Conservation (phyloP, 2,113 vertebrate genomes). For the Lycaon pictus region DNA sequence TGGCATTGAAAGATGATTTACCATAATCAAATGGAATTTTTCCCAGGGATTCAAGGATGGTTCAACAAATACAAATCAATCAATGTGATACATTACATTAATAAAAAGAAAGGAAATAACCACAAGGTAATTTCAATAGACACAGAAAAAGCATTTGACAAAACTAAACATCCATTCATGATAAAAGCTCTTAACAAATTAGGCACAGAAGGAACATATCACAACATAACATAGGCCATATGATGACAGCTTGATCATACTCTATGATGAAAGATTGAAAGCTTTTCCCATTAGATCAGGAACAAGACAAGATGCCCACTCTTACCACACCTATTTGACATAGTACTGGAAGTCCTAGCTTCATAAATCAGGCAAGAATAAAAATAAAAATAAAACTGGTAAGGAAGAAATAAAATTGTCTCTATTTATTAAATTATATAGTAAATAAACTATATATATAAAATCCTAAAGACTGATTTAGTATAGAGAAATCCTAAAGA, state of each 20-base stretch:
- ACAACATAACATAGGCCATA: not conserved
- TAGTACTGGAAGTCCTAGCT: not conserved
- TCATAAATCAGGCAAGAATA: not conserved
- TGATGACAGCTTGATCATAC: not conserved
- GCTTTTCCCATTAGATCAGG: not conserved
- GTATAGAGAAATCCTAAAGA: not conserved
- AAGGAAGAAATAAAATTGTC: not conserved
- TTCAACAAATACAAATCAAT: not conserved
- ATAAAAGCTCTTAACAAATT: not conserved
- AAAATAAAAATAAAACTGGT: not conserved
- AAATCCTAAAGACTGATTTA: not conserved
- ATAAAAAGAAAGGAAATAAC: not conserved
- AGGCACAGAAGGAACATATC: not conserved
- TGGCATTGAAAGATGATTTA: not conserved
- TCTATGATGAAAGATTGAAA: not conserved
- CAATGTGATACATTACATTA: not conserved
- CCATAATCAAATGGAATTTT: not conserved
- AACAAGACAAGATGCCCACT: not conserved
- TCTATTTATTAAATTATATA: not conserved
- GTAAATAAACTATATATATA: not conserved
- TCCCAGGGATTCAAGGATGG: not conserved
- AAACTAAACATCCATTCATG: not conserved
- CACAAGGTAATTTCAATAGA: not conserved
- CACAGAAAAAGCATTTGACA: not conserved
- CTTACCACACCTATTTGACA: not conserved